Evolutionary conservation across 2,113 vertebrate genomes (phyloP).

Genomic region (Larimichthys polyactis): DNA sequence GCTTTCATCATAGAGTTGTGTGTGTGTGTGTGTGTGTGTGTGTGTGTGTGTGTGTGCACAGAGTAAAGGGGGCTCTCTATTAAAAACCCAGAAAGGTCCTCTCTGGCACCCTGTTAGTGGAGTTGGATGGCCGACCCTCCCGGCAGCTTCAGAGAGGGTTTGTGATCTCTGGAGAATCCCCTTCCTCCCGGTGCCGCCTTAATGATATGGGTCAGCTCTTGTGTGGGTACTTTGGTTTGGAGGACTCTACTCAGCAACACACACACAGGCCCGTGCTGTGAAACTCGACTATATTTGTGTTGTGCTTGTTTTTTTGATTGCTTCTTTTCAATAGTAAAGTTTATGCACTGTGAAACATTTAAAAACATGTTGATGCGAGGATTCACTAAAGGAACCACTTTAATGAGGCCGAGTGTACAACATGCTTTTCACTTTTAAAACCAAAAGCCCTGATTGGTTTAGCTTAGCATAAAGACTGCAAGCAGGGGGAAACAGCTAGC

Average conservation of each 20-base stretch:
- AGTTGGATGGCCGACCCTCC: slow-evolving; percentile 44
- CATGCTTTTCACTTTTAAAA: no score
- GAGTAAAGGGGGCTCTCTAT: slow-evolving; percentile 44
- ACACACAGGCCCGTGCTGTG: not conserved
- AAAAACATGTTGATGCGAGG: not conserved
- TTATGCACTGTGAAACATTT: not conserved
- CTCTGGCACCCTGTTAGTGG: slow-evolving; percentile 42
- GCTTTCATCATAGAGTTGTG: slow-evolving; percentile 68
- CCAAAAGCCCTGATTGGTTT: no score
- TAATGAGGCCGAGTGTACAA: not conserved
- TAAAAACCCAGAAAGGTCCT: slow-evolving; percentile 57
- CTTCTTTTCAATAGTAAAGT: not conserved
- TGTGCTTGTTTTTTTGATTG: not conserved
- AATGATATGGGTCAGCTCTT: slow-evolving; percentile 60
- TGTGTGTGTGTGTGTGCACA: slow-evolving; percentile 8
- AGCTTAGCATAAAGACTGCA: no score
- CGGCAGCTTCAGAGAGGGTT: slow-evolving; percentile 52
- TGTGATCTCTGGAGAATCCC: slow-evolving; percentile 61
- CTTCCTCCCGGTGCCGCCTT: slow-evolving; percentile 43
- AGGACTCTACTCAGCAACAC: slow-evolving; percentile 10
- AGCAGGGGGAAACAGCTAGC: no score
- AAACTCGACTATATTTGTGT: not conserved
- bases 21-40: slow-evolving; percentile 17
- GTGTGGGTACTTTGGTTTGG: slow-evolving; percentile 7
- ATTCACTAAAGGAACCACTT: not conserved